Evolutionary conservation across 2,888 invertebrate genomes (phyloP), one percentile per base, ranked within the genome.

Genomic region (Ophraella communa): DNA sequence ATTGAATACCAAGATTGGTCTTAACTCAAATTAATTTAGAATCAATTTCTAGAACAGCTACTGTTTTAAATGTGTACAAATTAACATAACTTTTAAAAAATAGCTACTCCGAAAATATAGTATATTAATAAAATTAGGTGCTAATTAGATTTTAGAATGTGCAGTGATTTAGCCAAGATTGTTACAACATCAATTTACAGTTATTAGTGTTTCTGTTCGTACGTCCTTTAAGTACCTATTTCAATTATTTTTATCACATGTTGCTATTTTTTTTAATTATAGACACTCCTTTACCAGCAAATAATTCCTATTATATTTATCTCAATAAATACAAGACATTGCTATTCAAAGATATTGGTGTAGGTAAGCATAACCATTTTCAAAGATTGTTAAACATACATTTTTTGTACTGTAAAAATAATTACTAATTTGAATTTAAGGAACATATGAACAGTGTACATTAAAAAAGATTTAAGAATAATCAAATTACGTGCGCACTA

Each of bases 401-500:
- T 8, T 30, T 3, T 30, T 30, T 30, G 14, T 4, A 35, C 5
- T 14, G 35, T 35, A 14, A 35, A n/a, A 35, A 4, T 5, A 35
- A 35, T 35, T 14, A 17, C 7, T 14, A 39, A 17, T 1, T 39
- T 39, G 17, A 17, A 39, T 39, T 39, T 7, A 35, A 39, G 39
- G 39, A 17, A 7, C 17, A 39, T 39, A 39, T 4, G 39, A 39
- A 39, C 39, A 39, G 39, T 39, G 14, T 39, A 39, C 39, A 35
- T 35, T 14, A 14, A 8, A 39, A 39, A 39, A 39, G 17, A 0
- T 39, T 39, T 39, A 8, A 17, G 14, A 5, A 14, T 39, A 39
- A 39, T 17, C 8, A 39, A 39, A 39, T 39, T 1, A 20, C 72
- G 71, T 74, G 75, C 67, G 65, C 71, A 76, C 77, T 74, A 71